Evolutionary conservation across 1,140 invertebrate genomes (phyloP).

Genomic region (Stegodyphus dumicola): DNA sequence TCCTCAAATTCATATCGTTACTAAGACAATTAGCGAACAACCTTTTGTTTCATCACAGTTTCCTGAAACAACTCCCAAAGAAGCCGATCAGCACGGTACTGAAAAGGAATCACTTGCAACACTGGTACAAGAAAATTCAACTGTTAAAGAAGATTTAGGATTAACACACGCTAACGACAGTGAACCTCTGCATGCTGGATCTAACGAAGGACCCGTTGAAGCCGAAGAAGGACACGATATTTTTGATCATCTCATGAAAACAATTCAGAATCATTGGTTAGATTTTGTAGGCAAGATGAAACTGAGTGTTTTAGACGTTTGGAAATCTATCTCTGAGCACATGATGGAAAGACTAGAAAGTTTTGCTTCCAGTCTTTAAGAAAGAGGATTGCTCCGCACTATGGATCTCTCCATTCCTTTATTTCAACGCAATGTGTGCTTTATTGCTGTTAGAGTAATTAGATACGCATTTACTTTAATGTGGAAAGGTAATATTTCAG

Average conservation of each 20-base stretch:
- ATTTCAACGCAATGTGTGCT: too few species aligned
- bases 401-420: too few species aligned
- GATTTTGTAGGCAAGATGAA: conserved; percentile 56
- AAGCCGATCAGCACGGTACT: background rate
- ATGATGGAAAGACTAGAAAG: conserved; percentile 52
- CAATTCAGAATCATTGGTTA: conserved; percentile 37
- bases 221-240: conserved; percentile 21
- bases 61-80: background rate
- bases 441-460: too few species aligned
- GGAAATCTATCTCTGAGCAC: conserved; percentile 54
- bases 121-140: background rate
- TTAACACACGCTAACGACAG: conserved; percentile 6
- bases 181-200: conserved; percentile 4
- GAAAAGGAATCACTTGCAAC: background rate
- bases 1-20: conserved; percentile 38
- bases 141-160: background rate
- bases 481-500: too few species aligned
- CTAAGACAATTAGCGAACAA: conserved; percentile 27
- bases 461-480: too few species aligned
- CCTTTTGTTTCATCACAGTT: background rate
- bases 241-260: conserved; percentile 41
- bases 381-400: background rate
- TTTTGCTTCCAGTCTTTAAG: conserved; percentile 31
- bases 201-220: background rate
- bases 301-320: conserved; percentile 51